Evolutionary conservation across 2,797 vertebrate genomes (phyloP).

Genomic region (Bovichtus variegatus): DNA sequence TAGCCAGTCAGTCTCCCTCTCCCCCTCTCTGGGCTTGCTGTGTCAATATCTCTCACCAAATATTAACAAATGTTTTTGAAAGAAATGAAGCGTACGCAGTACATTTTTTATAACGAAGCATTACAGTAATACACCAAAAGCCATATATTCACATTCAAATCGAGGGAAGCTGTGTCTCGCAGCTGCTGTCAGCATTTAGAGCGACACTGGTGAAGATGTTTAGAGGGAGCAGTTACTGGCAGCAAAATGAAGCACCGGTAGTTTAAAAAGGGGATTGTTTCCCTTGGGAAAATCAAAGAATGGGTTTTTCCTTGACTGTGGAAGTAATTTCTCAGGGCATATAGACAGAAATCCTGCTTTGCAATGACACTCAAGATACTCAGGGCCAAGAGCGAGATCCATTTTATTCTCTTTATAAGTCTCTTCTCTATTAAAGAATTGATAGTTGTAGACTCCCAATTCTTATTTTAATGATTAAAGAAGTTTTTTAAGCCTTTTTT

Average conservation of each 20-base stretch:
- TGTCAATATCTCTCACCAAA: constrained; percentile 39
- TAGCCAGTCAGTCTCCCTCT: not conserved
- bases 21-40: not conserved
- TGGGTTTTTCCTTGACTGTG: constrained; percentile 49
- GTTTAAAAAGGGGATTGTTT: constrained; percentile 49
- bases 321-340: constrained; percentile 49
- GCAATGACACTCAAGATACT: constrained; percentile 40
- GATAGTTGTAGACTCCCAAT: constrained; percentile 17
- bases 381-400: constrained; percentile 19
- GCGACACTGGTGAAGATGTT: constrained; percentile 42
- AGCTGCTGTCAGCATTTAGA: constrained; percentile 55
- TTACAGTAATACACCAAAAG: constrained; percentile 26
- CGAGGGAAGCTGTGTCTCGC: not conserved
- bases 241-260: constrained; percentile 30
- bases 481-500: not conserved
- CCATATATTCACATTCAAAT: constrained; percentile 32
- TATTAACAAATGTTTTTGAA: constrained; percentile 48
- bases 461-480: constrained; percentile 18
- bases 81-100: constrained; percentile 16
- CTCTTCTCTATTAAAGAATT: constrained; percentile 35
- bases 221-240: constrained; percentile 44
- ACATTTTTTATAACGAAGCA: constrained; percentile 10
- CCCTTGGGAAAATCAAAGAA: constrained; percentile 34
- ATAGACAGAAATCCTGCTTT: constrained; percentile 41
- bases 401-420: constrained; percentile 25